phyloP scores from a whole-genome alignment of 2,113 vertebrate genomes.

The Labeo rohita region DNA sequence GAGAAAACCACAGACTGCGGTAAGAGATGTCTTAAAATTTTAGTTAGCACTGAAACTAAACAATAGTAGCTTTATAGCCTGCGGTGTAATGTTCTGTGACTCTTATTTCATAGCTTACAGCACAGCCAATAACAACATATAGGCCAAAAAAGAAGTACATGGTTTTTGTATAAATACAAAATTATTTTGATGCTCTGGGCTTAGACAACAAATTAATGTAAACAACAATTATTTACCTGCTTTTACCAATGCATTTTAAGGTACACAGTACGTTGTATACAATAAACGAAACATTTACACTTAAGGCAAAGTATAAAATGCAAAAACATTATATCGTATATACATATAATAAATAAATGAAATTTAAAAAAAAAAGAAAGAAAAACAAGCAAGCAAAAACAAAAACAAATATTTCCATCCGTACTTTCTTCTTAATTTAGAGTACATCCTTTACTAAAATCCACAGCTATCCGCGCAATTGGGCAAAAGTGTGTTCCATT shows the following conservation, averaged over 20 bases:
- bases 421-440: conserved; percentile 18
- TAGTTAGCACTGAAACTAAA: conserved; percentile 8
- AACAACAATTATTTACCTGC: not conserved
- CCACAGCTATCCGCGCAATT: conserved; percentile 1
- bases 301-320: not conserved
- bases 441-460: conserved; percentile 9
- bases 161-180: not conserved
- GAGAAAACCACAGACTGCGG: conserved; percentile 70
- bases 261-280: not conserved
- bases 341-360: not conserved
- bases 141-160: not conserved
- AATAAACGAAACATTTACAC: not conserved
- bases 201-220: not conserved
- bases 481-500: not conserved
- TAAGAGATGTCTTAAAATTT: conserved; percentile 69
- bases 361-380: not conserved
- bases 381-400: not conserved
- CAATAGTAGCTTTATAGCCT: not conserved
- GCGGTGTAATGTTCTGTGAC: not conserved
- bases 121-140: not conserved
- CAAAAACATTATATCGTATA: not conserved
- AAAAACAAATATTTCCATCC: not conserved
- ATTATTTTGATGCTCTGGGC: not conserved
- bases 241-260: no score
- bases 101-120: not conserved